phyloP scores from a whole-genome alignment of 1,140 invertebrate genomes.

The Rhyacophila brunnea region DNA sequence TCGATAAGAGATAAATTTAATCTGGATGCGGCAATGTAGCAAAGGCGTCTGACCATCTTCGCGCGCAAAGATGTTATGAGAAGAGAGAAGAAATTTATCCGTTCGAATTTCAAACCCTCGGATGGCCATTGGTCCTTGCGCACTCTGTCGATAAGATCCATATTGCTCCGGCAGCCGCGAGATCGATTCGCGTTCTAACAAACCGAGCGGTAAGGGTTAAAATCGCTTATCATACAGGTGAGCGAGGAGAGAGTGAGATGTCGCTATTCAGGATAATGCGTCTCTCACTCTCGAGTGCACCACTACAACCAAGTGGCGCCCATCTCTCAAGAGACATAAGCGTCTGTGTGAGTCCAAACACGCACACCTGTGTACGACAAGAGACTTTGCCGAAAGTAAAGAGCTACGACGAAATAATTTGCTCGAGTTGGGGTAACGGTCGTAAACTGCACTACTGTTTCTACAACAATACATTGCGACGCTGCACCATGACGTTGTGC shows the following conservation, averaged over 20 bases:
- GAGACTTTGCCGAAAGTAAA: too few species aligned
- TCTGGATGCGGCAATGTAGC: conserved; percentile 3
- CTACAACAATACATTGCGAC: too few species aligned
- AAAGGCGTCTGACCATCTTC: conserved; percentile 17
- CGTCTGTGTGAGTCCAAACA: background rate
- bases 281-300: conserved; percentile 2
- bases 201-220: background rate
- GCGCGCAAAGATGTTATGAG: conserved; percentile 23
- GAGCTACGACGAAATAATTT: too few species aligned
- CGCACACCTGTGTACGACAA: background rate
- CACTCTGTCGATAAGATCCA: background rate
- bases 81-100: conserved; percentile 20
- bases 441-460: too few species aligned
- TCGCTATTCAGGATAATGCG: conserved; percentile 16
- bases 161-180: background rate
- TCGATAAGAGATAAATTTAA: conserved; percentile 12
- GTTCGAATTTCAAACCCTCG: background rate
- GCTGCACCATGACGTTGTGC: too few species aligned
- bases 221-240: conserved; percentile 7
- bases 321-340: conserved; percentile 7
- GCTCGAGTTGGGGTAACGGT: too few species aligned
- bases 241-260: conserved; percentile 8
- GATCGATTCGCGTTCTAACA: conserved; percentile 1
- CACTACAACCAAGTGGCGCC: background rate
- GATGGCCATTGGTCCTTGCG: conserved; percentile 7